Percentiles rank a stretch among this genome's conserved stretches.
phyloP scores from a whole-genome alignment of 2,797 vertebrate genomes.

The Enteromius paludinosus region DNA sequence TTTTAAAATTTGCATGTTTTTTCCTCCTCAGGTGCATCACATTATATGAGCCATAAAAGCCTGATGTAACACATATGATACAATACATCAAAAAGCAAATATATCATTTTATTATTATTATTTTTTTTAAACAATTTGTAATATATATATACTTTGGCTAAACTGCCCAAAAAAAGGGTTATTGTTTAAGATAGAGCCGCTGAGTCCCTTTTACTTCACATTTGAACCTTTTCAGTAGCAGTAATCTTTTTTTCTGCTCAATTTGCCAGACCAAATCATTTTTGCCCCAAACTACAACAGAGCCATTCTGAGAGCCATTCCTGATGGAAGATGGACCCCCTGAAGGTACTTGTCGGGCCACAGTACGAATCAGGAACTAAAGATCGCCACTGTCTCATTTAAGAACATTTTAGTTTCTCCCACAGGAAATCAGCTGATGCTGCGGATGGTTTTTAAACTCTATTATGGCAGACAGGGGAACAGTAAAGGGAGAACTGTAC shows the following conservation, averaged over 20 bases:
- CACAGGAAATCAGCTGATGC: conserved; percentile 53
- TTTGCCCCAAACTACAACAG: conserved; percentile 3
- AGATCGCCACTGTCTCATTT: neutral
- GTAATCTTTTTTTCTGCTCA: neutral
- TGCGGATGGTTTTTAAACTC: conserved; percentile 35
- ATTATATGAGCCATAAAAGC: neutral
- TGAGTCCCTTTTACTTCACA: neutral
- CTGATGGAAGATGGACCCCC: neutral
- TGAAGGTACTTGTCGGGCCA: neutral
- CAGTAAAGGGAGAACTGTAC: conserved; percentile 34
- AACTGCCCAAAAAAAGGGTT: too few species aligned
- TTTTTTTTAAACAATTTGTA: too few species aligned
- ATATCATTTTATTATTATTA: too few species aligned
- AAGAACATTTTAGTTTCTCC: conserved; percentile 33
- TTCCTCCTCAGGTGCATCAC: neutral
- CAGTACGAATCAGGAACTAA: conserved; percentile 13
- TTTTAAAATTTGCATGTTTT: too few species aligned
- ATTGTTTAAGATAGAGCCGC: neutral
- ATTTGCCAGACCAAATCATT: conserved; percentile 22
- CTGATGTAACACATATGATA: neutral
- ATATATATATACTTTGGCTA: too few species aligned
- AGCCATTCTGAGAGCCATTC: neutral
- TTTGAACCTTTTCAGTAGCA: neutral
- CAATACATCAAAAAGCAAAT: neutral
- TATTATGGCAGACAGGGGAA: conserved; percentile 47